Conservation (phyloP, 1,140 invertebrate genomes). For the Drosophila equinoxialis region DNA sequence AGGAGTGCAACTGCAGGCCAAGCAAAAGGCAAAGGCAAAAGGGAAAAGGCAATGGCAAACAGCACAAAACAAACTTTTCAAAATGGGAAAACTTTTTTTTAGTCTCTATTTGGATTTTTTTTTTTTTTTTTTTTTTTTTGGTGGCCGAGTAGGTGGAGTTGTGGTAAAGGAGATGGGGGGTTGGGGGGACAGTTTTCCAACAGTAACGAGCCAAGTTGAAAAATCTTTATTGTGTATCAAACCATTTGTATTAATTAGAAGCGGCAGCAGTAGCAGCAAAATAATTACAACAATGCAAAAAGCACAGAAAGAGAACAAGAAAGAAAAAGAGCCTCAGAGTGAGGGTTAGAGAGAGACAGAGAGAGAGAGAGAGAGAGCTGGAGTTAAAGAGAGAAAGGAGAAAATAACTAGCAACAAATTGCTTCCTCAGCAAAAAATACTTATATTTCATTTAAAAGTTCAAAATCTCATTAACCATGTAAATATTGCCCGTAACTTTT, state of each 20-base stretch:
- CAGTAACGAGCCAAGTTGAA: conserved; percentile 80
- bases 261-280: conserved; percentile 64
- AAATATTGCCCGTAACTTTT: conserved; percentile 9
- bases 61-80: conserved; percentile 74
- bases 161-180: background rate
- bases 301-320: conserved; percentile 4
- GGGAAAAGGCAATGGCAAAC: conserved; percentile 3
- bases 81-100: conserved; percentile 78
- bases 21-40: conserved; percentile 21
- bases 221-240: conserved; percentile 82
- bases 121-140: background rate
- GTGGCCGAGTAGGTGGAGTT: background rate
- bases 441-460: conserved; percentile 41
- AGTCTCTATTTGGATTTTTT: background rate
- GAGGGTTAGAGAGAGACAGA: background rate
- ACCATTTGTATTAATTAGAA: conserved; percentile 82
- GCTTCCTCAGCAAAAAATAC: conserved; percentile 40
- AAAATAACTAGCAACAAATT: conserved; percentile 51
- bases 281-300: conserved; percentile 72
- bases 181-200: conserved; percentile 22
- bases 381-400: background rate
- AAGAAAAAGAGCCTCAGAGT: too few relatives aligned
- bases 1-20: conserved; percentile 68
- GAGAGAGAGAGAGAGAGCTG: background rate
- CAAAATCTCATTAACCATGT: conserved; percentile 29